A percentile compares a stretch with the other conserved stretches of the same genome.
These are phyloP conservation scores for Aegotheles bennettii DNA, from an alignment of 2,113 vertebrate genomes.

Conservation along the genomic window DNA sequence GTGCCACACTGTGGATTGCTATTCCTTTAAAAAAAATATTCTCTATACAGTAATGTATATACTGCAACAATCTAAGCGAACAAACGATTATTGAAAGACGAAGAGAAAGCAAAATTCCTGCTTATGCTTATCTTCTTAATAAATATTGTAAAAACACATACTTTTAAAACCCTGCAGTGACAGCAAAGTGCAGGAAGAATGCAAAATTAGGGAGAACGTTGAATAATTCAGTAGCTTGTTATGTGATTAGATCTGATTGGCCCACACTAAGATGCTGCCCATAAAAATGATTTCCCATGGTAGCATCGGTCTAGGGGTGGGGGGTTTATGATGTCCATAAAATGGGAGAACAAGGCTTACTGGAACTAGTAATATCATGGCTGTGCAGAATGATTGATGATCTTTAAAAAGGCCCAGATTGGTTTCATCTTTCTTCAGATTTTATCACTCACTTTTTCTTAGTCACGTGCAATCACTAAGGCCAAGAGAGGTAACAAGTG, in stretches of 20 bases:
- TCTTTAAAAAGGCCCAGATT: constrained; percentile 89
- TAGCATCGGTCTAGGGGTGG: constrained; percentile 73
- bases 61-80: not conserved
- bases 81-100: constrained; percentile 1
- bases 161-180: constrained; percentile 51
- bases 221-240: constrained; percentile 74
- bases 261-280: constrained; percentile 72
- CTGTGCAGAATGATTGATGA: constrained; percentile 86
- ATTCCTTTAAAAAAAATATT: not conserved
- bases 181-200: constrained; percentile 57
- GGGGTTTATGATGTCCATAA: constrained; percentile 86
- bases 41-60: not conserved
- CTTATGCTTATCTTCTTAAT: constrained; percentile 17
- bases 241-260: constrained; percentile 79
- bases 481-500: constrained; percentile 90
- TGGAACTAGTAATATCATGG: constrained; percentile 89
- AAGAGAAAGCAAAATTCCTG: constrained; percentile 24
- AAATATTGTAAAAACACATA: constrained; percentile 51
- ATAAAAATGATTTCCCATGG: constrained; percentile 79
- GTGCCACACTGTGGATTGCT: not conserved
- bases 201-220: constrained; percentile 60
- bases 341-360: constrained; percentile 88
- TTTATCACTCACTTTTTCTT: constrained; percentile 94
- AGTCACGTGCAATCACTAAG: constrained; percentile 89
- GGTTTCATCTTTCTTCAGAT: constrained; percentile 95